Percentiles rank a stretch among this genome's conserved stretches.
Conservation (phyloP, 2,888 invertebrate genomes). For the Eledona agricola region DNA sequence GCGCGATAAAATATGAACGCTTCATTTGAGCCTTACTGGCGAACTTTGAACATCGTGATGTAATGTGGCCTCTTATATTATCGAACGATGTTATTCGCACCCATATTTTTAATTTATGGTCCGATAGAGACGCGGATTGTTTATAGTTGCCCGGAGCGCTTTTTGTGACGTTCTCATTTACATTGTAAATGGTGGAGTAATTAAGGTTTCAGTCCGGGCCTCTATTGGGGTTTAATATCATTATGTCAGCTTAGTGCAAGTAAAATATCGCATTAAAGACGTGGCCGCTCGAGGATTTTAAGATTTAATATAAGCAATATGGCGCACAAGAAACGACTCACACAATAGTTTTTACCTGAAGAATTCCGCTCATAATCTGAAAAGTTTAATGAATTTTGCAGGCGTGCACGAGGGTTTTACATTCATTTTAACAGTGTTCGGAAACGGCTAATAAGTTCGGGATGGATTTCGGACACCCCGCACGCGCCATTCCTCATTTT, state of each 20-base stretch:
- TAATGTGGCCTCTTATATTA: conserved; percentile 32
- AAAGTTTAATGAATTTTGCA: too few species aligned
- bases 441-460: too few species aligned
- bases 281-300: conserved; percentile 16
- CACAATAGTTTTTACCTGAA: conserved; percentile 25
- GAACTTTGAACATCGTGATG: conserved; percentile 41
- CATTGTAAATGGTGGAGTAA: conserved; percentile 36
- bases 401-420: too few species aligned
- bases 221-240: conserved; percentile 33
- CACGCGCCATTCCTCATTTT: too few species aligned
- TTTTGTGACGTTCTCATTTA: conserved; percentile 34
- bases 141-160: conserved; percentile 31
- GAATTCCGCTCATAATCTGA: too few species aligned
- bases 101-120: conserved; percentile 28
- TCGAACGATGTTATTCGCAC: conserved; percentile 30
- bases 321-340: conserved; percentile 26
- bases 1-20: conserved; percentile 48
- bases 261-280: conserved; percentile 32
- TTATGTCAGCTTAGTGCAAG: conserved; percentile 30
- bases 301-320: conserved; percentile 33
- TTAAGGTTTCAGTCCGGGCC: conserved; percentile 36
- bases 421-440: too few species aligned
- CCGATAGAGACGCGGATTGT: conserved; percentile 18
- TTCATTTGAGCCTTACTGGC: conserved; percentile 45
- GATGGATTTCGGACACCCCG: too few species aligned